Percentiles rank a stretch among this genome's conserved stretches.
Evolutionary conservation across 2,113 vertebrate species (phyloP).

Genomic region (Bagarius yarrelli): DNA sequence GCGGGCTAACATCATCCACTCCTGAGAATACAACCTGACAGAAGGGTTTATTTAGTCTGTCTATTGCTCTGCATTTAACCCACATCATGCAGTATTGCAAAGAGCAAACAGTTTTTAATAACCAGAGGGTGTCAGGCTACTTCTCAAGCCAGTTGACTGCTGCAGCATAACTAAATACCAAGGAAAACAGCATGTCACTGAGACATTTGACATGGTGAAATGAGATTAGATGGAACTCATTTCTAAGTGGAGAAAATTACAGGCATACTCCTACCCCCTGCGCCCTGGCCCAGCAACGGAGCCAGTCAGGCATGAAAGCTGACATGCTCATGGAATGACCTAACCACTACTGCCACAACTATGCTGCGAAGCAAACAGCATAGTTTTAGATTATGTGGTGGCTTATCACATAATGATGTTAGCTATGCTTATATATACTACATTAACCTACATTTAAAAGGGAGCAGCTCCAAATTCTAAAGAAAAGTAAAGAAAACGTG

Average conservation of each 20-base stretch:
- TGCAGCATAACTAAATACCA: conserved; percentile 76
- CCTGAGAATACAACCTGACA: conserved; percentile 41
- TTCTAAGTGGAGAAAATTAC: conserved; percentile 79
- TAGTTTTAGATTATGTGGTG: conserved; percentile 48
- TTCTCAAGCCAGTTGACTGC: conserved; percentile 69
- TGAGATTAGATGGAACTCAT: conserved; percentile 80
- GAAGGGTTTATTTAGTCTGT: conserved; percentile 59
- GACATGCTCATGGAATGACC: conserved; percentile 70
- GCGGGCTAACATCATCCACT: conserved; percentile 30
- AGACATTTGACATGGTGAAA: conserved; percentile 77
- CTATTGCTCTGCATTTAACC: conserved; percentile 69
- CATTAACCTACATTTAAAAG: neutral
- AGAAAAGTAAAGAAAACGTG: neutral
- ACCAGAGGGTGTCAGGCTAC: conserved; percentile 71
- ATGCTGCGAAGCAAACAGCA: conserved; percentile 58
- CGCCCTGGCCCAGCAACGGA: conserved; percentile 64
- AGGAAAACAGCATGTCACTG: conserved; percentile 74
- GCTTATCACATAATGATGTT: conserved; percentile 23
- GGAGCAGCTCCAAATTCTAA: neutral
- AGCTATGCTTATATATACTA: neutral
- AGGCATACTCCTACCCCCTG: conserved; percentile 63
- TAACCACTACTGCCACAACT: conserved; percentile 61
- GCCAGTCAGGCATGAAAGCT: conserved; percentile 69
- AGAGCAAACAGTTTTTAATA: conserved; percentile 71
- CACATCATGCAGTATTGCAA: conserved; percentile 70